Base-by-base conservation (phyloP, 2,888 invertebrate species). In the Embidobia sp. region DNA sequence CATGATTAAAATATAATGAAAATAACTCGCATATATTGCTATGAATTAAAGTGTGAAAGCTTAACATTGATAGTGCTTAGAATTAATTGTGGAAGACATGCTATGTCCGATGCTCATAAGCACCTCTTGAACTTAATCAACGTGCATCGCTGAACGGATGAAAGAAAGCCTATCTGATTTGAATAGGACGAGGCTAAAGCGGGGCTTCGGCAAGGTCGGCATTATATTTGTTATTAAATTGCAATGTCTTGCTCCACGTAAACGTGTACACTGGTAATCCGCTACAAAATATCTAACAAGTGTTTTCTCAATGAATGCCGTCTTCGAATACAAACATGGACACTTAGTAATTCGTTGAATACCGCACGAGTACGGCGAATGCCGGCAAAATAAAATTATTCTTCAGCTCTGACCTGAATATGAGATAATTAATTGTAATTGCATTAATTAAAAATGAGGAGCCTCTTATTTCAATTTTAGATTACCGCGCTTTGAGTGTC, bases 91-190 rank as follows among this genome's bases (percentile, higher is more conserved):
- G 29, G 42, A 61, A 61, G 35, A 59, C 42, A 59, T 18, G 53
- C 55, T 57, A 46, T 44, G 51, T 59, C 51, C 44, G 55, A 53
- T 35, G 61, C 51, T 57, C 44, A 8, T 42, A 33, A 66, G 69
- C 42, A 55, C 63, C 55, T 53, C 57, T 75, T 63, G 63, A 80
- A 78, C 77, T 79, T 80, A 82, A 81, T 81, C 80, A 80, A 82
- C 80, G 75, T 59, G 44, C 67, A 51, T 69, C 63, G 66, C 49
- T 48, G 66, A 69, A 75, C 63, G 77, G 80, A 82, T 83, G 79
- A 81, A 83, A 81, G 80, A 74, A 81, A 78, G 74, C 81, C 81
- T 83, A 83, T 83, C 83, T 85, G 83, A 85, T 83, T 86, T 83
- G 81, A 86, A 83, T 84, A 82, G 78, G 81, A 81, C 81, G 80